phyloP scores from a whole-genome alignment of 2,797 vertebrate genomes.

The Dicrostonyx torquatus region DNA sequence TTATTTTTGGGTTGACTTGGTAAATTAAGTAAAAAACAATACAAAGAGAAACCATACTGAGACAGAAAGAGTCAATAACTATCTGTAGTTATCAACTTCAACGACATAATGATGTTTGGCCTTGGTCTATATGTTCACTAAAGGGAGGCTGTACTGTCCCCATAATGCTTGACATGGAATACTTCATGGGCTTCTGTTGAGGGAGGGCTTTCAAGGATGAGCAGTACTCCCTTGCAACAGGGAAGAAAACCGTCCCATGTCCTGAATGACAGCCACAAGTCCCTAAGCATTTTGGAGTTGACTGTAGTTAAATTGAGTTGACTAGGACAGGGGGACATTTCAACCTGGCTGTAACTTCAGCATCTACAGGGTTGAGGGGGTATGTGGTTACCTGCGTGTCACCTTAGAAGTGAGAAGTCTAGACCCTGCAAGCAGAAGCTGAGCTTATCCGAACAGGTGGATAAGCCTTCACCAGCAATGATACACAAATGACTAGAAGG shows the following conservation, averaged over 20 bases:
- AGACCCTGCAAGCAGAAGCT: not conserved
- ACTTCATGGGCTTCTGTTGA: not conserved
- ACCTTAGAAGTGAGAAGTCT: not conserved
- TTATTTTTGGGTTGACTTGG: not conserved
- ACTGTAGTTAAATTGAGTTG: not conserved
- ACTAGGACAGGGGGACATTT: not conserved
- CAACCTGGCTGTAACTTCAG: not conserved
- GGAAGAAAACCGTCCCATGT: not conserved
- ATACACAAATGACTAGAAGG: not conserved
- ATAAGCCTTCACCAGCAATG: not conserved
- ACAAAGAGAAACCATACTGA: not conserved
- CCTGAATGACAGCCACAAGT: not conserved
- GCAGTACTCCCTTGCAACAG: not conserved
- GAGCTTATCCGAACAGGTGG: not conserved
- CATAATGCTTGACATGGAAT: not conserved
- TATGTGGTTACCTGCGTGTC: not conserved
- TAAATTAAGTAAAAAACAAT: conserved; percentile 35
- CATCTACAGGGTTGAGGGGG: not conserved
- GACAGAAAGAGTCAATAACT: not conserved
- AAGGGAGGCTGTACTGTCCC: not conserved
- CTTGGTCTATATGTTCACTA: not conserved
- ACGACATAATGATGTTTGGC: not conserved
- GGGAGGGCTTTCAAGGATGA: not conserved
- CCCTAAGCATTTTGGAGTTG: not conserved
- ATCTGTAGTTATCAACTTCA: not conserved